Percentiles rank a stretch among this genome's conserved stretches.
phyloP scores from a whole-genome alignment of 2,888 invertebrate species.

The Reticulitermes lucifugus region DNA sequence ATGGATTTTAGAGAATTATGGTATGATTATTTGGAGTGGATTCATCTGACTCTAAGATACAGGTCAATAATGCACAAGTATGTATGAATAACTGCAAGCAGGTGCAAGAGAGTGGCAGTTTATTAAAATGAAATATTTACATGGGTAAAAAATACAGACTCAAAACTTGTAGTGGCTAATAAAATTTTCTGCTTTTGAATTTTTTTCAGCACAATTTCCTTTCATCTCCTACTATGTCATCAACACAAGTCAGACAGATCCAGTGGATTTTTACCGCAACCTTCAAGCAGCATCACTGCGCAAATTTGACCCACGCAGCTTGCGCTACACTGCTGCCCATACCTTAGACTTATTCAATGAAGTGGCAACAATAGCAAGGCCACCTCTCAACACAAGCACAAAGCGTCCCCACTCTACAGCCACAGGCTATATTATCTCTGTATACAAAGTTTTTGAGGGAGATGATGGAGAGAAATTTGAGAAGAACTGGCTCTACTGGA shows the following conservation, averaged over 20 bases:
- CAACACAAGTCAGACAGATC: slow-evolving; percentile 88
- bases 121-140: too few species aligned
- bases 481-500: slow-evolving; percentile 96
- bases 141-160: too few species aligned
- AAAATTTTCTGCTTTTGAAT: not conserved
- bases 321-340: slow-evolving; percentile 87
- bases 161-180: too few species aligned
- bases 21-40: too few species aligned
- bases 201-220: slow-evolving; percentile 81
- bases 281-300: slow-evolving; percentile 85
- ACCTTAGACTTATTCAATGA: slow-evolving; percentile 90
- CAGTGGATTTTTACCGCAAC: slow-evolving; percentile 86
- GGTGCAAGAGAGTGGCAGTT: too few species aligned
- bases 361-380: slow-evolving; percentile 91
- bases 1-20: too few species aligned
- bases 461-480: slow-evolving; percentile 94
- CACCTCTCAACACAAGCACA: slow-evolving; percentile 79
- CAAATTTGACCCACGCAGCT: slow-evolving; percentile 86
- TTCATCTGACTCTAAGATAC: too few species aligned
- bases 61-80: too few species aligned
- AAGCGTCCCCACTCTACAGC: slow-evolving; percentile 83
- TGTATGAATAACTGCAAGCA: too few species aligned
- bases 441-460: slow-evolving; percentile 95
- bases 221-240: slow-evolving; percentile 93
- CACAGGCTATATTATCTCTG: slow-evolving; percentile 92